These are phyloP conservation scores for Megalopta genalis DNA, from an alignment of 1,140 invertebrate genomes.

Conservation along the genomic window DNA sequence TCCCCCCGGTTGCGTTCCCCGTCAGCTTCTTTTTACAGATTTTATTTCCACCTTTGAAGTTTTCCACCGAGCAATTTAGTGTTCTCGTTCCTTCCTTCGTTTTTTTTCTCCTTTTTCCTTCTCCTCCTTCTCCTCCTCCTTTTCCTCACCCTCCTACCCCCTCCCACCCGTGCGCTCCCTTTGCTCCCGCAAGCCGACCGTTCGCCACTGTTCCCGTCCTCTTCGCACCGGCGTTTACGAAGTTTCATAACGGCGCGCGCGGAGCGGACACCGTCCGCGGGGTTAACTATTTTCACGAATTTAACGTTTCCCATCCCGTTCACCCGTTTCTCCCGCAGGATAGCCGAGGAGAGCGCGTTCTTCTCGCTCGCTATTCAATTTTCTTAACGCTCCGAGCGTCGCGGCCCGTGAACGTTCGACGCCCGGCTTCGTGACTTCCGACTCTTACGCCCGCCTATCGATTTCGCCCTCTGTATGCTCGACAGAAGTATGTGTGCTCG, in stretches of 20 bases:
- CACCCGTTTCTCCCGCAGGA: background rate
- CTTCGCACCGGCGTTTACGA: conserved; percentile 53
- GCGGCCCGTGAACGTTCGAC: conserved; percentile 10
- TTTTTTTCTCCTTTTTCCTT: background rate
- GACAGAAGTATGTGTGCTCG: background rate
- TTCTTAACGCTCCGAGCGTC: conserved; percentile 32
- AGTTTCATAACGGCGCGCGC: conserved; percentile 50
- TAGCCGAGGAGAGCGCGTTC: background rate
- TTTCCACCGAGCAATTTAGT: conserved; percentile 48
- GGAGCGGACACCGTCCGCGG: conserved; percentile 9
- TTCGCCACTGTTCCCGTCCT: background rate
- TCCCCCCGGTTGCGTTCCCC: conserved; percentile 44
- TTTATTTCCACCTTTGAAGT: conserved; percentile 56
- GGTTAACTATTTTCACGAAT: conserved; percentile 48
- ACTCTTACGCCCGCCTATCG: background rate
- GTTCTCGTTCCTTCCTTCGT: conserved; percentile 6
- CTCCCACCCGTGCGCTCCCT: too few species aligned
- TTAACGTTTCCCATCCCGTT: conserved; percentile 7
- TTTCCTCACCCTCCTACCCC: too few species aligned
- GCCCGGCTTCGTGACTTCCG: conserved; percentile 21
- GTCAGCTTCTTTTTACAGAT: conserved; percentile 64
- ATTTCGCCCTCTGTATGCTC: background rate
- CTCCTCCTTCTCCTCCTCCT: background rate
- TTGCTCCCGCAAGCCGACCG: background rate
- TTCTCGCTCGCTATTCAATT: conserved; percentile 20